Percentiles rank a stretch among this genome's conserved stretches.
Conservation (phyloP, 1,140 invertebrate genomes). For the Drepana arcuata region DNA sequence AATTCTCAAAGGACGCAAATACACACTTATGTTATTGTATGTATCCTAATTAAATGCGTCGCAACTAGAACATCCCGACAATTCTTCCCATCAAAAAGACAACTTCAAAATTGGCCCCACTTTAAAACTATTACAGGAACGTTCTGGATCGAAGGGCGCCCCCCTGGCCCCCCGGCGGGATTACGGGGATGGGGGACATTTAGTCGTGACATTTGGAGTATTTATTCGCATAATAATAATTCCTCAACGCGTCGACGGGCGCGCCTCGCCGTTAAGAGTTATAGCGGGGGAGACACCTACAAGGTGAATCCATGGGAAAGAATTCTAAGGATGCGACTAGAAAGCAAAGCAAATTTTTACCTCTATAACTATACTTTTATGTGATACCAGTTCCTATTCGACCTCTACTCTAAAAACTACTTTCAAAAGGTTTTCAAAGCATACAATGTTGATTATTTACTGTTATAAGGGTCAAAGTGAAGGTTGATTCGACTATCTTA, state of each 20-base stretch:
- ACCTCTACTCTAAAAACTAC: too few relatives aligned
- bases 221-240: slow-evolving; percentile 76
- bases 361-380: neutral
- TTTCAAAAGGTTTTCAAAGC: too few relatives aligned
- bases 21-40: too few relatives aligned
- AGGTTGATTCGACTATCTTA: neutral
- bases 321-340: slow-evolving; percentile 18
- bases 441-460: neutral
- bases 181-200: slow-evolving; percentile 60
- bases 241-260: slow-evolving; percentile 66
- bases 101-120: slow-evolving; percentile 13
- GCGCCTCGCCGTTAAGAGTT: slow-evolving; percentile 62
- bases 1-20: too few relatives aligned
- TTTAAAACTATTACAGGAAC: slow-evolving; percentile 35
- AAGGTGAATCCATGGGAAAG: slow-evolving; percentile 35
- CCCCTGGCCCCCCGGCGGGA: slow-evolving; percentile 33
- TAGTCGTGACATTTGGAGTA: slow-evolving; percentile 73
- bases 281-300: slow-evolving; percentile 61
- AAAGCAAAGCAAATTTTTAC: neutral
- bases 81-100: too few relatives aligned
- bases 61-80: too few relatives aligned
- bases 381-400: too few relatives aligned
- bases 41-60: too few relatives aligned
- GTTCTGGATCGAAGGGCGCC: slow-evolving; percentile 42
- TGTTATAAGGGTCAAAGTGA: neutral